phyloP scores from a whole-genome alignment of 2,797 vertebrate species.

The Ataeniobius toweri region DNA sequence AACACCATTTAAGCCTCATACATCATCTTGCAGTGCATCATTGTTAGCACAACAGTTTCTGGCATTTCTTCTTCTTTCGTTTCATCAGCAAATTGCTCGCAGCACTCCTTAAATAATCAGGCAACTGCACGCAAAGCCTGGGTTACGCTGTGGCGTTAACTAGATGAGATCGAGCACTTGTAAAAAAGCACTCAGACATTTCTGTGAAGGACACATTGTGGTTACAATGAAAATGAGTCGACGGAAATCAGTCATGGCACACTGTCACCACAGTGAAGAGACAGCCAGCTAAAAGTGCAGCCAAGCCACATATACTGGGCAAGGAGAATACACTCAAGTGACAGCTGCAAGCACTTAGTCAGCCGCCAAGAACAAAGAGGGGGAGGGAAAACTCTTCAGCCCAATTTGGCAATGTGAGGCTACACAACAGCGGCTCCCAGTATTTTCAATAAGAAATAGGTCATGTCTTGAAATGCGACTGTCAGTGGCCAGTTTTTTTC shows the following conservation, averaged over 20 bases:
- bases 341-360: constrained; percentile 79
- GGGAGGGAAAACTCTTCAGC: constrained; percentile 60
- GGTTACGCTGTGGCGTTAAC: constrained; percentile 55
- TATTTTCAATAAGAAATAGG: constrained; percentile 61
- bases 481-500: constrained; percentile 53
- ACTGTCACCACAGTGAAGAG: constrained; percentile 78
- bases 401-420: constrained; percentile 64
- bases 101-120: constrained; percentile 70
- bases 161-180: constrained; percentile 73
- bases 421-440: constrained; percentile 66
- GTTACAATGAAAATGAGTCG: constrained; percentile 75
- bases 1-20: constrained; percentile 59
- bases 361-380: constrained; percentile 75
- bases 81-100: constrained; percentile 68
- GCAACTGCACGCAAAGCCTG: constrained; percentile 66
- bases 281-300: constrained; percentile 73
- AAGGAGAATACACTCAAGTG: constrained; percentile 70
- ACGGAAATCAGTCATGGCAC: constrained; percentile 78
- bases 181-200: constrained; percentile 45
- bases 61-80: constrained; percentile 59
- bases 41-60: constrained; percentile 57
- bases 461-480: constrained; percentile 50
- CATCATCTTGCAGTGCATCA: constrained; percentile 57
- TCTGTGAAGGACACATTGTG: constrained; percentile 68
- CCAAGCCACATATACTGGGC: constrained; percentile 76